Evolutionary conservation across 2,888 invertebrate genomes (phyloP), one percentile per base, ranked within the genome.

Genomic region (Zygothrica quintamaculata): DNA sequence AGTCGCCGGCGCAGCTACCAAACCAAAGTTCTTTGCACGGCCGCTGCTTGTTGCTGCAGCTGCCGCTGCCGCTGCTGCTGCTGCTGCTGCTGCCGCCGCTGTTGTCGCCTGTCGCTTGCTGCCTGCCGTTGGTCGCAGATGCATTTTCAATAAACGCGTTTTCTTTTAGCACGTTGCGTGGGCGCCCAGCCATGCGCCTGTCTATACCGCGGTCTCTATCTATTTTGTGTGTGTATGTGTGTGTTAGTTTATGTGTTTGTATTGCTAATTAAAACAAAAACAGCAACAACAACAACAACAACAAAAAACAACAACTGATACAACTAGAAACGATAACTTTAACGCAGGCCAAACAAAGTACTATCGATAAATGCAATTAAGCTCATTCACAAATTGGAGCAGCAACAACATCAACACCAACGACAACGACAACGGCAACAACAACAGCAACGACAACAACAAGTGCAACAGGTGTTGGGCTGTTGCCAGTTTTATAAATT

Each of bases 81-180:
- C 53, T 29, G 40, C 46, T 47, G 64, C 69, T 59, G 56, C 42
- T 36, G 56, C 26, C 44, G 46, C 34, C 50, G 43, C 13, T 22
- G 47, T 31, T 22, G 25, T 8, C 36, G 25, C 26, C 29, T 26
- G 53, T 40, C 9, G 48, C 61, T 58, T 58, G 60, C 40, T 52
- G 64, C 53, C 53, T 29, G 40, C 46, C 53, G 64, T 72, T 59
- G 56, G 71, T 72, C 57, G 56, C 57, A 43, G 71, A 70, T 74
- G 79, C 77, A 61, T 77, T 78, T 79, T 81, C 78, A 79, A 79
- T 79, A 79, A 80, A 80, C 82, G 80, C 82, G 80, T 79, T 79
- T 80, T 65, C 77, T 70, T 73, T 77, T 77, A 77, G 78, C 80
- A 70, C 75, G 70, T 65, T 77, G 82, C 82, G 80, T 80, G 79